Evolutionary conservation across 2,113 vertebrate genomes (phyloP).

Genomic region (mouse (Mus musculus)): DNA sequence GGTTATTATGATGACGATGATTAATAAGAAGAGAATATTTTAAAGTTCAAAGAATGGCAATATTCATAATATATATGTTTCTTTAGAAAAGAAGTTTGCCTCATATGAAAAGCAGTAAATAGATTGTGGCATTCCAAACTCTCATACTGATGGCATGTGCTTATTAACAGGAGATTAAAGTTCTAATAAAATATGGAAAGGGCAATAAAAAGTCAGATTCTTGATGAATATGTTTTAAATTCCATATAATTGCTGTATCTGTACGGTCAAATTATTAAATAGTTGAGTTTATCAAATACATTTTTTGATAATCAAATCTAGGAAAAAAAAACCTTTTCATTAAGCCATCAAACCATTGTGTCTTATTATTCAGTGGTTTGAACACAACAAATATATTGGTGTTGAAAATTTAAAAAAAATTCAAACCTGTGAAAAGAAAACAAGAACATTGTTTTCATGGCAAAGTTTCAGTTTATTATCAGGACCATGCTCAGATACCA

Average conservation of each 20-base stretch:
- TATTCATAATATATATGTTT: neutral
- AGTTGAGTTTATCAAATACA: slow-evolving; percentile 5
- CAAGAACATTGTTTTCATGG: neutral
- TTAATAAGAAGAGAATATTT: neutral
- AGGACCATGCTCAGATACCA: neutral
- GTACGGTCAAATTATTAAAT: neutral
- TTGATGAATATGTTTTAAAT: neutral
- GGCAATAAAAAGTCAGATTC: neutral
- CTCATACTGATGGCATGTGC: neutral
- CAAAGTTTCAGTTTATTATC: neutral
- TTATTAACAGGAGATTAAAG: neutral
- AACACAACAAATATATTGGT: neutral
- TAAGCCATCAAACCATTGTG: neutral
- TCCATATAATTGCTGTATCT: neutral
- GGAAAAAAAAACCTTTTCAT: neutral
- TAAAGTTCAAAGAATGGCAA: neutral
- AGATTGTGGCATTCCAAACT: neutral
- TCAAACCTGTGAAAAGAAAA: slow-evolving; percentile 10
- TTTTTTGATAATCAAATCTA: neutral
- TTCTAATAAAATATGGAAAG: neutral
- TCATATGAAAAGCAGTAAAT: neutral
- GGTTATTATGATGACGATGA: neutral
- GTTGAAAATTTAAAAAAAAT: neutral
- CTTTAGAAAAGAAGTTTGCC: neutral
- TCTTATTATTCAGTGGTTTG: neutral